A percentile compares a stretch with the other conserved stretches of the same genome.
These are phyloP conservation scores for Actenoides lindsayi DNA, from an alignment of 2,113 vertebrate genomes.

Conservation along the genomic window DNA sequence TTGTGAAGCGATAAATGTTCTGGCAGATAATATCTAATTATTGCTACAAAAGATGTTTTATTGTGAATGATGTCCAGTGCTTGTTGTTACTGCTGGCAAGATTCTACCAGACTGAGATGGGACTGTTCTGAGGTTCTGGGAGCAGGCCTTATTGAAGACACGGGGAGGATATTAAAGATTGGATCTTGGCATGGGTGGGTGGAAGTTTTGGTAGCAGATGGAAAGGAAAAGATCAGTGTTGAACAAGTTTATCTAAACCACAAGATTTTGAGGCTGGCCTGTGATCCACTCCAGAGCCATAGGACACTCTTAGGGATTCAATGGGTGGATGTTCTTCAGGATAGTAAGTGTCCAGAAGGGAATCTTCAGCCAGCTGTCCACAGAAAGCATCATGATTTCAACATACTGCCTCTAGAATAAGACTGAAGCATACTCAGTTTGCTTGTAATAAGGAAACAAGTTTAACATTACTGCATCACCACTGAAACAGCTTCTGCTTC, in stretches of 20 bases:
- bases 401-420: not conserved
- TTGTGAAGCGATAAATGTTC: not conserved
- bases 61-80: not conserved
- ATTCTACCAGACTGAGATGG: not conserved
- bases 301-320: not conserved
- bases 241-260: not conserved
- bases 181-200: accelerated
- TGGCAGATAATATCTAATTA: not conserved
- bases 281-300: accelerated
- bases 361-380: not conserved
- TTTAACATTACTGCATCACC: not conserved
- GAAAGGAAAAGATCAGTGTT: not conserved
- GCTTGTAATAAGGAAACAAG: not conserved
- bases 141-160: not conserved
- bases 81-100: not conserved
- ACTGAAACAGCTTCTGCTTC: not conserved
- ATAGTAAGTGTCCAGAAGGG: not conserved
- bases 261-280: not conserved
- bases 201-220: not conserved
- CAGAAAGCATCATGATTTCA: not conserved
- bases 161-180: not conserved
- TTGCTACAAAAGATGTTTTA: not conserved
- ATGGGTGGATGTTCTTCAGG: not conserved
- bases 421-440: not conserved
- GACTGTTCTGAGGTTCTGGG: not conserved